Percentiles rank a stretch among this genome's conserved stretches.
These are phyloP conservation scores for Leptinotarsa rubiginosa DNA, from an alignment of 2,888 invertebrate genomes.

Conservation along the genomic window DNA sequence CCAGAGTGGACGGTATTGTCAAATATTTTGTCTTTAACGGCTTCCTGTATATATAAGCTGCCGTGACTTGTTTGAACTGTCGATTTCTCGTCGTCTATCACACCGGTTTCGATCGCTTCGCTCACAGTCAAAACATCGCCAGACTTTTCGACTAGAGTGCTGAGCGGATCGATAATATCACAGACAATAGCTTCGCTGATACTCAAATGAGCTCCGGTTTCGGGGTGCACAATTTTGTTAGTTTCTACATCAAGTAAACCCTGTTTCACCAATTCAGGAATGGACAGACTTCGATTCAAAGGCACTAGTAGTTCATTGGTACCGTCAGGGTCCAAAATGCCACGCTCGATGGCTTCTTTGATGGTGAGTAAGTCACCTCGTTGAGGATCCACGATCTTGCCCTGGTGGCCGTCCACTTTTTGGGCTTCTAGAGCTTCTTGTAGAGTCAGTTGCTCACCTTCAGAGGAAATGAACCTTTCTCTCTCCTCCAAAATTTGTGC, in stretches of 20 bases:
- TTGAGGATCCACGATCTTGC: constrained; percentile 85
- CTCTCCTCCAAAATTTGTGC: constrained; percentile 76
- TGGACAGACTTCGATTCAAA: constrained; percentile 81
- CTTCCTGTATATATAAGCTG: constrained; percentile 75
- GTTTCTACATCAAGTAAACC: constrained; percentile 83
- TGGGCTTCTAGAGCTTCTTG: constrained; percentile 80
- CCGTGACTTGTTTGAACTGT: constrained; percentile 74
- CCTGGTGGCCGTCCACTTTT: constrained; percentile 78
- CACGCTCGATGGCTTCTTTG: constrained; percentile 84
- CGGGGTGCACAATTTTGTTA: constrained; percentile 86
- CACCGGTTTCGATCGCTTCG: constrained; percentile 79
- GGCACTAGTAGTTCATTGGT: constrained; percentile 84
- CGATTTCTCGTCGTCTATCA: constrained; percentile 79
- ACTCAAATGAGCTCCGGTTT: constrained; percentile 82
- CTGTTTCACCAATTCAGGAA: constrained; percentile 87
- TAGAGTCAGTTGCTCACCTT: constrained; percentile 76
- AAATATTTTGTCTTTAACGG: constrained; percentile 78
- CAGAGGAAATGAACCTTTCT: constrained; percentile 69
- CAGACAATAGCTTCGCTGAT: constrained; percentile 87
- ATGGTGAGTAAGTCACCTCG: constrained; percentile 84
- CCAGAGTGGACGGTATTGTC: constrained; percentile 59
- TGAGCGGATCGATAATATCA: constrained; percentile 87
- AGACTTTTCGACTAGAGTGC: constrained; percentile 74
- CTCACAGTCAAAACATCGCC: constrained; percentile 78
- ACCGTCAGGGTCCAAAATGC: constrained; percentile 82